Evolutionary conservation across 2,113 vertebrate genomes (phyloP).

Genomic region (Capra hircus): DNA sequence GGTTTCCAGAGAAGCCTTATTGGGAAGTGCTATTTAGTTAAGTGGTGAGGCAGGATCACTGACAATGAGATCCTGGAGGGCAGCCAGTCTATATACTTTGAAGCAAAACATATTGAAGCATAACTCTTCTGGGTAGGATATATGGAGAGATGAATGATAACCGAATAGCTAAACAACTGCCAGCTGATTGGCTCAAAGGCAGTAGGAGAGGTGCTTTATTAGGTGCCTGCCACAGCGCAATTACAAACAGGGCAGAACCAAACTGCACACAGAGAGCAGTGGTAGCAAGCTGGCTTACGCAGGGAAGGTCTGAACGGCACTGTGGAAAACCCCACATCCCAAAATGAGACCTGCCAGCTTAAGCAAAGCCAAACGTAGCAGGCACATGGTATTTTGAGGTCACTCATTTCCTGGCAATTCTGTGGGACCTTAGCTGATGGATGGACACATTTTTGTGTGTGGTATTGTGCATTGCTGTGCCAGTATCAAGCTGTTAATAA

Average conservation of each 20-base stretch:
- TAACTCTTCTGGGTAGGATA: not conserved
- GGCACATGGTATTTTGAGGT: not conserved
- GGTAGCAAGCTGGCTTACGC: not conserved
- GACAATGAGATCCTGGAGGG: slow-evolving; percentile 27
- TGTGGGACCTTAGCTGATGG: not conserved
- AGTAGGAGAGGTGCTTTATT: not conserved
- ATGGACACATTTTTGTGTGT: not conserved
- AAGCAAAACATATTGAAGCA: slow-evolving; percentile 3
- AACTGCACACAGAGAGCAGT: not conserved
- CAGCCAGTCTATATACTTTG: not conserved
- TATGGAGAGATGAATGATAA: not conserved
- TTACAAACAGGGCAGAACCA: not conserved
- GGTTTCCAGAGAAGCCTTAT: slow-evolving; percentile 30
- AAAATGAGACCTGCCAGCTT: not conserved
- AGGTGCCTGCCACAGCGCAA: not conserved
- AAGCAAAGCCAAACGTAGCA: not conserved
- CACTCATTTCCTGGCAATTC: not conserved
- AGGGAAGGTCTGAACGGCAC: not conserved
- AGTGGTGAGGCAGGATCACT: not conserved
- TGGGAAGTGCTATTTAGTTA: slow-evolving; percentile 38
- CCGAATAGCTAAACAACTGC: not conserved
- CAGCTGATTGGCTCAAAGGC: not conserved
- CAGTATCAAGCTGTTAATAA: not conserved
- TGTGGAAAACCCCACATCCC: not conserved
- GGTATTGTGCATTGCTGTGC: not conserved